Evolutionary conservation across 2,888 invertebrate genomes (phyloP).

Genomic region (Spilosoma lubricipeda): DNA sequence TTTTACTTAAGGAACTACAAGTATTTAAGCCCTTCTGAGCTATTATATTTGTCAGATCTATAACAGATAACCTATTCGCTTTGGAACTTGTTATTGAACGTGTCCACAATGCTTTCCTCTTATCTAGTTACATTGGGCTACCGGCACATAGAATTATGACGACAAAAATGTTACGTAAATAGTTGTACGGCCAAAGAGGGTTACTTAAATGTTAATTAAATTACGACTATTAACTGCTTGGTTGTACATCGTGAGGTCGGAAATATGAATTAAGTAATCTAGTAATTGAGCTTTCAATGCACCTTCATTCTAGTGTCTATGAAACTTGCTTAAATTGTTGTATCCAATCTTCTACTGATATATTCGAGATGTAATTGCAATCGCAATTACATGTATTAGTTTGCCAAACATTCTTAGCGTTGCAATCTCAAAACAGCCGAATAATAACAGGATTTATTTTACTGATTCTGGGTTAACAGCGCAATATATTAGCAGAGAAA

Average conservation of each 20-base stretch:
- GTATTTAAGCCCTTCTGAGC: conserved; percentile 33
- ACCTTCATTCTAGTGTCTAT: neutral
- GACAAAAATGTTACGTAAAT: neutral
- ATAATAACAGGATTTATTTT: neutral
- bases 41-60: conserved; percentile 54
- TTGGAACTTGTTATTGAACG: conserved; percentile 39
- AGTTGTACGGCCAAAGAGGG: neutral
- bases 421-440: neutral
- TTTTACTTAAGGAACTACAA: neutral
- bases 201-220: neutral
- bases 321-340: neutral
- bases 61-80: conserved; percentile 48
- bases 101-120: conserved; percentile 34
- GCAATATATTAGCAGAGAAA: conserved; percentile 21
- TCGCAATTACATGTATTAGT: neutral
- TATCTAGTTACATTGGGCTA: conserved; percentile 18
- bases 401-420: neutral
- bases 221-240: neutral
- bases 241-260: neutral
- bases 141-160: neutral
- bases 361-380: neutral
- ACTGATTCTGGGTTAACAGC: conserved; percentile 20
- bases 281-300: neutral
- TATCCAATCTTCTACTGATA: neutral
- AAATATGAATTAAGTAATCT: too few relatives aligned